Evolutionary conservation across 2,888 invertebrate species (phyloP), one percentile per base, ranked within the genome.

Genomic region (Melieria omissa): DNA sequence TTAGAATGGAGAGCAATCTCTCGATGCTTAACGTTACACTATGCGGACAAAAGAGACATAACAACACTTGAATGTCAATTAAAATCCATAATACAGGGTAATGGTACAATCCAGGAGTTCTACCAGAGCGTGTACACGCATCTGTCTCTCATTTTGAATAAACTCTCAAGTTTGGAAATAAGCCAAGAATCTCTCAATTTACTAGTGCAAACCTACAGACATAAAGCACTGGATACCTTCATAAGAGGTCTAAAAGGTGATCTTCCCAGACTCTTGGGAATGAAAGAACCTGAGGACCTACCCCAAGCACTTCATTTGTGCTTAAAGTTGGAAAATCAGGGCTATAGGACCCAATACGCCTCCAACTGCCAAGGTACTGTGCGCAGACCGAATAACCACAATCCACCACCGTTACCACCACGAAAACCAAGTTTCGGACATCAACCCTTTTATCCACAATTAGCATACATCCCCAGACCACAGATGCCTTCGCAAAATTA

Each of bases 201-300:
- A 7, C 54, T 78, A 10, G 76, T 74, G 0, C 54, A 66, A 44
- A 73, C 72, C 7, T 78, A 78, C 54, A 47, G 77, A 60, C 70
- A 73, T 49, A 79, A 77, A 71, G 77, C 78, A 5, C 70, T 78
- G 8, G 78, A 78, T 61, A 77, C 78, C 4, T 78, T 78, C 47
- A 64, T 78, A 9, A 65, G 76, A 54, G 77, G 76, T 10, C 73
- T 76, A 9, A 77, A 74, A 44, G 77, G 75, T 12, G 73, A 77
- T 60, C 49, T 77, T 29, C 74, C 75, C 10, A 46, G 68, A n/a
- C 64, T 77, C n/a, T 66, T 76, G 12, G 74, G 74, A 4, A 77
- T 78, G 42, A 71, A 72, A 5, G 77, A 78, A 69, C 77, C 75
- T 9, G 63, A 46, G 14, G 74, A 77, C 41, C 70, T 78, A 5